A percentile compares a stretch with the other conserved stretches of the same genome.
phyloP scores from a whole-genome alignment of 2,113 vertebrate genomes.

The Onychostruthus taczanowskii region DNA sequence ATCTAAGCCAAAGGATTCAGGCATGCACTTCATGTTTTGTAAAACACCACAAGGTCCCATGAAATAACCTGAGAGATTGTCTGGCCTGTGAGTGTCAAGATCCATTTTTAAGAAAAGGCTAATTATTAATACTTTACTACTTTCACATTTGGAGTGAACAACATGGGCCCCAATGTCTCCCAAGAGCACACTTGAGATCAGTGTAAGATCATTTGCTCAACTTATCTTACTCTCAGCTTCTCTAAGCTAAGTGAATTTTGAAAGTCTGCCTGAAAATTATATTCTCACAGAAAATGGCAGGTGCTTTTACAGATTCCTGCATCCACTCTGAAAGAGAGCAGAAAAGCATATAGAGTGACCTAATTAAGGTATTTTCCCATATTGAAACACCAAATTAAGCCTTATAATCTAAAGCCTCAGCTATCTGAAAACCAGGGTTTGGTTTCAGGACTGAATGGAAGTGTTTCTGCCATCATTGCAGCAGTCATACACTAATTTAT shows the following conservation, averaged over 20 bases:
- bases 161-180: not conserved
- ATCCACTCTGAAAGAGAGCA: not conserved
- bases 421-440: not conserved
- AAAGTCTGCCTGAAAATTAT: not conserved
- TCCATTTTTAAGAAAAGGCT: not conserved
- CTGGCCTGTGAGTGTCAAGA: not conserved
- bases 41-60: not conserved
- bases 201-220: not conserved
- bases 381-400: not conserved
- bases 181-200: not conserved
- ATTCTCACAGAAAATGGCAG: not conserved
- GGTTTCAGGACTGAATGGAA: not conserved
- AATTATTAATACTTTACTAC: not conserved
- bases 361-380: not conserved
- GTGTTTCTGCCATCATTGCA: not conserved
- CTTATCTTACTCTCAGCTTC: not conserved
- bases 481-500: not conserved
- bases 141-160: not conserved
- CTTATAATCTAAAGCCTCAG: not conserved
- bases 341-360: not conserved
- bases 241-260: not conserved
- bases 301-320: not conserved
- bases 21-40: not conserved
- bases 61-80: not conserved
- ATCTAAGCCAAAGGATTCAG: not conserved